phyloP scores from a whole-genome alignment of 2,888 invertebrate genomes.

The Synergus itoensis region DNA sequence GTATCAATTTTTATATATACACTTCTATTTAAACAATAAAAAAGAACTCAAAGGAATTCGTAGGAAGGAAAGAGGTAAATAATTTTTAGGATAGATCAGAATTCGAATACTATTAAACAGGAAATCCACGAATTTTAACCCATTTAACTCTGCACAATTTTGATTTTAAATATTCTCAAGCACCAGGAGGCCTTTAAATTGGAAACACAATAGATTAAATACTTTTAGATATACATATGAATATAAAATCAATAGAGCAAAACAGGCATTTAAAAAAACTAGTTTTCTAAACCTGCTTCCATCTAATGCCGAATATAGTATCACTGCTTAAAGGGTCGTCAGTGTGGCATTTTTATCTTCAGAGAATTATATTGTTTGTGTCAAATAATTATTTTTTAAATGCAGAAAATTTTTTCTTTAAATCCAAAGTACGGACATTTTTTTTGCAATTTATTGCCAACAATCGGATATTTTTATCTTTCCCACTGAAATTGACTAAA shows the following conservation, averaged over 20 bases:
- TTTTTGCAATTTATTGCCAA: too few species aligned
- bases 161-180: background rate
- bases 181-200: background rate
- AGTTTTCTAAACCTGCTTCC: conserved; percentile 9
- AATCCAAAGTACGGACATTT: too few species aligned
- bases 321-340: background rate
- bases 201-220: background rate
- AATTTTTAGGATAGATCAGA: background rate
- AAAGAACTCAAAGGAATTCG: background rate
- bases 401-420: too few species aligned
- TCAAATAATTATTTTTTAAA: too few species aligned
- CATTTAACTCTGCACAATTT: background rate
- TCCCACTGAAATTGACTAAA: background rate
- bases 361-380: too few species aligned
- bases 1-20: too few species aligned
- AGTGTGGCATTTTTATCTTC: too few species aligned
- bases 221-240: background rate
- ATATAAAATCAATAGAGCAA: conserved; percentile 30
- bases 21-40: too few species aligned
- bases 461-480: background rate
- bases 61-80: background rate
- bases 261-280: conserved; percentile 21
- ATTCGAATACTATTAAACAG: background rate
- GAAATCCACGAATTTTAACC: background rate
- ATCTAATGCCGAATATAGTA: background rate